Base-by-base conservation (phyloP, 2,797 vertebrate genomes). In the Malacoraja senta region DNA sequence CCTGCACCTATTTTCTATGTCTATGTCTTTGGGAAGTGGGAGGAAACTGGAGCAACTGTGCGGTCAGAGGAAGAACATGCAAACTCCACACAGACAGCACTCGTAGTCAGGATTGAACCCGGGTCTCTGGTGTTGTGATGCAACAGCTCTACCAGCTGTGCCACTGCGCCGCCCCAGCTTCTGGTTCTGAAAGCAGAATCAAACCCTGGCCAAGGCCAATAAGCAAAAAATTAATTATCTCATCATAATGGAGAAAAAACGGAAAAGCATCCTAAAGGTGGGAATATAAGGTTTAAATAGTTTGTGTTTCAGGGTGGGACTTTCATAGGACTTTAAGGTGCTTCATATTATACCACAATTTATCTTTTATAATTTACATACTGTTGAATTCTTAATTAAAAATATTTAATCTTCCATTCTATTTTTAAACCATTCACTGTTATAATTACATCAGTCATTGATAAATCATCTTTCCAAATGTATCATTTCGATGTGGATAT, bases 351-450 rank as follows among this genome's bases (percentile, higher is more conserved):
- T 88, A 68, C 35, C 21, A 29, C 53, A 10, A 84, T 84, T n/a
- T 53, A 72, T 38, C 8, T 74, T 29, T 32, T 26, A 91, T 91
- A 29, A 68, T 91, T 88, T 68, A 68, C 84, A 88, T 88, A 68
- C n/a, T 35, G 15, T 68, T 88, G 84, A 88, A 88, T 68, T 88
- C 63, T 88, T 88, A 88, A 68, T 29, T 15, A 26, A 10, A 13
- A 92, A 29, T 92, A 92, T 74, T 92, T 76, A 88, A 74, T 92
- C 68, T 72, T 92, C 12, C 53, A 26, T 44, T 92, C 72, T 92
- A 92, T 92, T 74, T 92, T 92, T 74, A 92, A 92, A 76, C 74
- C 29, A 58, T 92, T 92, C 72, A 26, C 90, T 76, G 35, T 44
- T 92, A 7, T 53, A 92, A 92, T 92, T 44, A 92, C 58, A 92